Evolutionary conservation across 2,113 vertebrate species (phyloP).

Genomic region (Ornithorhynchus anatinus): DNA sequence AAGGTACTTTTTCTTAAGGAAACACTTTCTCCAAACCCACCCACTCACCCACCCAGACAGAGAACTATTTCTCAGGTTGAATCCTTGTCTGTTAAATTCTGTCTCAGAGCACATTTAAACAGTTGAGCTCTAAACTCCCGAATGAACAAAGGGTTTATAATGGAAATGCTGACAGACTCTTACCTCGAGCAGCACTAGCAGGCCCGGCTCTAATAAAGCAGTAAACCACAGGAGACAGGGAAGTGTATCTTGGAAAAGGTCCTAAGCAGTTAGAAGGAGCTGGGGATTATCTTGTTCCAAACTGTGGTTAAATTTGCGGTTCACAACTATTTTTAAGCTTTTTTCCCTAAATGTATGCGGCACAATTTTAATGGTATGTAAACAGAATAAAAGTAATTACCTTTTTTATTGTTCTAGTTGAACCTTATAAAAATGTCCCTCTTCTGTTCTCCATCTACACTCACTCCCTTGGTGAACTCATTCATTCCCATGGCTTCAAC

Average conservation of each 20-base stretch:
- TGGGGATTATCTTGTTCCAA: constrained; percentile 15
- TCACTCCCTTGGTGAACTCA: too few species aligned
- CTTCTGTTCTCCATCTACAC: too few species aligned
- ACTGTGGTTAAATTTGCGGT: constrained; percentile 17
- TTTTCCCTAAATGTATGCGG: constrained; percentile 13
- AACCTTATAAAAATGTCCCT: too few species aligned
- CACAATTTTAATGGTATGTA: constrained; percentile 27
- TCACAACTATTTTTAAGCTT: constrained; percentile 13
- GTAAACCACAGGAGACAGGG: background rate
- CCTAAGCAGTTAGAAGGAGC: background rate
- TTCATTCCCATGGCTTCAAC: too few species aligned
- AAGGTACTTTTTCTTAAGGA: constrained; percentile 7
- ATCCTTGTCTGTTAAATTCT: constrained; percentile 23
- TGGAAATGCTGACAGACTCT: background rate
- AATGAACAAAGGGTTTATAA: constrained; percentile 15
- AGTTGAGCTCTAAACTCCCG: constrained; percentile 17
- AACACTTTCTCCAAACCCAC: background rate
- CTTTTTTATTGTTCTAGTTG: constrained; percentile 45
- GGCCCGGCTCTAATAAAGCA: background rate
- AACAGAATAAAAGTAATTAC: constrained; percentile 39
- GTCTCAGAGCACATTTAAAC: constrained; percentile 12
- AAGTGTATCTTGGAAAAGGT: background rate
- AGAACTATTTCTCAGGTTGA: background rate
- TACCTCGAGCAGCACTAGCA: background rate
- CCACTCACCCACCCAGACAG: background rate